Evolutionary conservation across 1,140 invertebrate species (phyloP).

Genomic region (Drosophila pandora): DNA sequence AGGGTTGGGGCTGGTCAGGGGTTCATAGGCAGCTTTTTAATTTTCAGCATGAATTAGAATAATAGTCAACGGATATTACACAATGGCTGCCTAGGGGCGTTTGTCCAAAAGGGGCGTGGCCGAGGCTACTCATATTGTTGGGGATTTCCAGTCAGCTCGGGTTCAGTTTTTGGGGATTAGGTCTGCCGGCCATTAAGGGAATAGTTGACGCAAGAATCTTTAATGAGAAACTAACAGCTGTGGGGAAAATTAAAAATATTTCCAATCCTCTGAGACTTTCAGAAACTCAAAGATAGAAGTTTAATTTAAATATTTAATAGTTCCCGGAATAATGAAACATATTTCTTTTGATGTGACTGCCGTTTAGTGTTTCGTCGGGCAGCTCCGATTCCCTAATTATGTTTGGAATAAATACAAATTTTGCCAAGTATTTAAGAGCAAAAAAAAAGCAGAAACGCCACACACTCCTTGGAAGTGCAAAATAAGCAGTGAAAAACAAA

Average conservation of each 20-base stretch:
- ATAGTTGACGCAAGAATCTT: slow-evolving; percentile 41
- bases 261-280: not conserved
- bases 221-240: slow-evolving; percentile 41
- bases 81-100: slow-evolving; percentile 24
- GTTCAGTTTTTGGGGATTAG: slow-evolving; percentile 38
- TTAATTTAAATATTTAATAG: slow-evolving; percentile 2
- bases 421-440: slow-evolving; percentile 28
- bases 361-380: slow-evolving; percentile 5
- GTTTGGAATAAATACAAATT: slow-evolving; percentile 21
- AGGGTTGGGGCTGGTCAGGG: slow-evolving; percentile 29
- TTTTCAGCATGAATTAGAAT: slow-evolving; percentile 66
- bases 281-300: not conserved
- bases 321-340: not conserved
- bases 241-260: slow-evolving; percentile 18
- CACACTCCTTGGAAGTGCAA: slow-evolving; percentile 37
- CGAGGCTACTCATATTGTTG: slow-evolving; percentile 13
- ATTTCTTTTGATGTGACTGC: not conserved
- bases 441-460: slow-evolving; percentile 17
- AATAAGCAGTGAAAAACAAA: slow-evolving; percentile 21
- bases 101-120: not conserved
- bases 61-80: slow-evolving; percentile 66
- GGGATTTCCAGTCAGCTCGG: slow-evolving; percentile 53
- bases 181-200: slow-evolving; percentile 43
- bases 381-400: slow-evolving; percentile 17
- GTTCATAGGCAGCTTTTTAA: slow-evolving; percentile 63